Conservation (phyloP, 1,140 invertebrate species). For the Drosophila teissieri region DNA sequence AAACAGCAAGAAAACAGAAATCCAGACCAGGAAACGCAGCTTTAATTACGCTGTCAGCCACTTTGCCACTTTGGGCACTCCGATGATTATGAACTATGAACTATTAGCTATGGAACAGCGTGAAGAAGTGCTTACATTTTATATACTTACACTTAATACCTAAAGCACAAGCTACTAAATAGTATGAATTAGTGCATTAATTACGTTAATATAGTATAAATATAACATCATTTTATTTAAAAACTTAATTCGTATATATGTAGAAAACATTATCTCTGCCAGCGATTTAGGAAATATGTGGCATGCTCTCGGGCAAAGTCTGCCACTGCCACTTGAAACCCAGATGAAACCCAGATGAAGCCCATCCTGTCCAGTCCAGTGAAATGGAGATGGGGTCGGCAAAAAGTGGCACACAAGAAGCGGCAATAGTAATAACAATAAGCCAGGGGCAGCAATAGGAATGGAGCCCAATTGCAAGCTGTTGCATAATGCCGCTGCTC, state of each 20-base stretch:
- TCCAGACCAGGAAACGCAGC: background rate
- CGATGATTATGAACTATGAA: slow-evolving; percentile 1
- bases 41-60: slow-evolving; percentile 11
- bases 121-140: too few species aligned
- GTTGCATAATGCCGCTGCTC: slow-evolving; percentile 51
- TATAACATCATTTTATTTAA: too few species aligned
- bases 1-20: background rate
- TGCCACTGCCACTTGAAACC: background rate
- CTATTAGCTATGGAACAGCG: too few species aligned
- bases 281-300: background rate
- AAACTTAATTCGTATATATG: too few species aligned
- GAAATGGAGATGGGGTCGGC: too few species aligned
- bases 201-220: too few species aligned
- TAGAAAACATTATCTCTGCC: too few species aligned
- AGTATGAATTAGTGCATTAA: too few species aligned
- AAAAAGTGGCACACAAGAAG: slow-evolving; percentile 36
- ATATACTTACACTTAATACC: too few species aligned
- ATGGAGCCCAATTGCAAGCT: slow-evolving; percentile 31
- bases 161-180: too few species aligned
- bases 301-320: background rate
- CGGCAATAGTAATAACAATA: slow-evolving; percentile 55
- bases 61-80: background rate
- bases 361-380: too few species aligned
- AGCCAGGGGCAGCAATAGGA: slow-evolving; percentile 26
- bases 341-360: slow-evolving; percentile 23